Evolutionary conservation across 1,140 invertebrate species (phyloP).

Genomic region (Bombus fervidus): DNA sequence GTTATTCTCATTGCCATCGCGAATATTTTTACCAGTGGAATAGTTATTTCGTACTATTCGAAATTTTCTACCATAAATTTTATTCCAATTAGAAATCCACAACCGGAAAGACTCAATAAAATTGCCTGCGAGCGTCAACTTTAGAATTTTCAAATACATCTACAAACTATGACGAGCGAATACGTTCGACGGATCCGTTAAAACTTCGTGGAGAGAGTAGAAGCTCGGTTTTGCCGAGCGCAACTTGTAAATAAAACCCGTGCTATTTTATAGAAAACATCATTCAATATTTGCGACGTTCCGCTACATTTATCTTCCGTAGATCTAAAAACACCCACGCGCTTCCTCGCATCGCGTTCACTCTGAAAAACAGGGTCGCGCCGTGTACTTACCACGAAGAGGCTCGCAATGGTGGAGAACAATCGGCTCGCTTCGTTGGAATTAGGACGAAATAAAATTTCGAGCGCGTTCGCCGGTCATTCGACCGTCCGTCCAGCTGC

Average conservation of each 20-base stretch:
- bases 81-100: neutral
- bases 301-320: neutral
- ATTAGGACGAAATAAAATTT: conserved; percentile 30
- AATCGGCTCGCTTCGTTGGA: neutral
- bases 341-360: neutral
- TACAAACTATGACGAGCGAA: too few relatives aligned
- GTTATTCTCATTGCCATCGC: neutral
- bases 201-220: neutral
- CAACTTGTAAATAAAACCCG: neutral
- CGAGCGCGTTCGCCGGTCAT: neutral
- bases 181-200: neutral
- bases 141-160: neutral
- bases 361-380: neutral
- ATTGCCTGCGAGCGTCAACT: neutral
- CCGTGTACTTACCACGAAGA: neutral
- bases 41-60: too few relatives aligned
- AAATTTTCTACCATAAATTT: too few relatives aligned
- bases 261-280: neutral
- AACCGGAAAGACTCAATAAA: neutral
- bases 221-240: neutral
- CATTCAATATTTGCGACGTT: neutral
- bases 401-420: neutral
- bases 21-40: too few relatives aligned
- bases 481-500: neutral
- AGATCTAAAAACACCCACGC: neutral